A percentile compares a stretch with the other conserved stretches of the same genome.
Conservation (phyloP, 35 echinoderm and acorn worm genomes). For the Apostichopus japonicus region DNA sequence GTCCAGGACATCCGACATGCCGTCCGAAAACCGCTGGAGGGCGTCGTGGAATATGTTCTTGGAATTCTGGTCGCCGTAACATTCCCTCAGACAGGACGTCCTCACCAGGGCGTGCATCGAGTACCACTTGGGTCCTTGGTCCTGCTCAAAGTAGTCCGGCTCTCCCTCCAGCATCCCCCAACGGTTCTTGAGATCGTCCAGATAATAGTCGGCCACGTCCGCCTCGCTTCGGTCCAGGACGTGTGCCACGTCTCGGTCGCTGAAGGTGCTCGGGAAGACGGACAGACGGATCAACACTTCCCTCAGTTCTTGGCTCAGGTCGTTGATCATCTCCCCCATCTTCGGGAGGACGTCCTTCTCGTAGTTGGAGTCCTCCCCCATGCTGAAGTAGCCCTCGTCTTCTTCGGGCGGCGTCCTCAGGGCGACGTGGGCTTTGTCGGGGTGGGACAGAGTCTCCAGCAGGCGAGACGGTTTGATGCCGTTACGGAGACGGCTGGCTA, state of each 20-base stretch:
- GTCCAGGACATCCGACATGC: slow-evolving; percentile 9
- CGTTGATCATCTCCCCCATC: slow-evolving; percentile 31
- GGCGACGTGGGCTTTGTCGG: slow-evolving; percentile 29
- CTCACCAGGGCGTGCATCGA: slow-evolving; percentile 48
- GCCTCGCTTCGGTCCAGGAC: slow-evolving; percentile 14
- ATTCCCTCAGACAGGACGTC: slow-evolving; percentile 34
- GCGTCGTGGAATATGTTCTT: slow-evolving; percentile 54
- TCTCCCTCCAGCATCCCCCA: slow-evolving; percentile 59
- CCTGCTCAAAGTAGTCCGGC: background rate
- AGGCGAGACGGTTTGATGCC: background rate
- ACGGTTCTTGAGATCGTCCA: slow-evolving; percentile 9
- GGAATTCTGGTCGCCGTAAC: slow-evolving; percentile 19
- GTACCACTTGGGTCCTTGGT: slow-evolving; percentile 30
- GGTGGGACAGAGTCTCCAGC: background rate
- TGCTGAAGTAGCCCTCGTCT: slow-evolving; percentile 18
- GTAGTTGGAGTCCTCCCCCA: slow-evolving; percentile 22
- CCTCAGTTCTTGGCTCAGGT: slow-evolving; percentile 27
- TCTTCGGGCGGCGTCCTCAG: background rate
- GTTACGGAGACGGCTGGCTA: slow-evolving; percentile 44
- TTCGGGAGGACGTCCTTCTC: slow-evolving; percentile 32
- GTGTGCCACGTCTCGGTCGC: background rate
- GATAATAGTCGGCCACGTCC: background rate
- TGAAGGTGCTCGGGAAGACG: slow-evolving; percentile 48
- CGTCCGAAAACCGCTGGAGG: slow-evolving; percentile 23
- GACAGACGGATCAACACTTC: slow-evolving; percentile 40